These are phyloP conservation scores for Apotomis turbidana DNA, from an alignment of 2,888 invertebrate species.

Conservation along the genomic window DNA sequence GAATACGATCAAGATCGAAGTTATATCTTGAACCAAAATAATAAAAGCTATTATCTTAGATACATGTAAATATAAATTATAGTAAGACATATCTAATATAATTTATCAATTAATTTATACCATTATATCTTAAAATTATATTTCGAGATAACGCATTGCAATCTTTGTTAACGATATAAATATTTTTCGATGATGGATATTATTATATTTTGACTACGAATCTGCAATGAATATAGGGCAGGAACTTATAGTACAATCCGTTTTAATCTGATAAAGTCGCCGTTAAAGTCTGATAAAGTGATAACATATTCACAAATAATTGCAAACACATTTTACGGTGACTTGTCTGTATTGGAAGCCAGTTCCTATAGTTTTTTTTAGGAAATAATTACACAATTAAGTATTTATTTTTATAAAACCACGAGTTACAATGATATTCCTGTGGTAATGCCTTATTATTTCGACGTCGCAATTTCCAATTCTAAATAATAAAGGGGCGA, in stretches of 20 bases:
- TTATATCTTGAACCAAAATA: not conserved
- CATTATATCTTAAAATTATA: conserved; percentile 38
- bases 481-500: no score
- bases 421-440: conserved; percentile 11
- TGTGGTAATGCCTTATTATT: not conserved
- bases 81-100: conserved; percentile 6
- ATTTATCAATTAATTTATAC: conserved; percentile 21
- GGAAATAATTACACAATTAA: not conserved
- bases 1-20: not conserved
- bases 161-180: conserved; percentile 5
- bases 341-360: no score
- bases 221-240: no score
- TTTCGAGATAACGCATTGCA: conserved; percentile 38
- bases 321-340: no score
- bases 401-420: not conserved
- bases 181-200: conserved; percentile 13
- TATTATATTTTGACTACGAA: no score
- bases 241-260: no score
- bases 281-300: no score
- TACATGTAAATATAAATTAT: conserved; percentile 5
- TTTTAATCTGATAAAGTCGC: no score
- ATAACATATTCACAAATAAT: no score
- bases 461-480: no score
- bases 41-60: not conserved
- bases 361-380: no score